Conservation (phyloP, 1,140 invertebrate species). For the Teleopsis dalmanni region DNA sequence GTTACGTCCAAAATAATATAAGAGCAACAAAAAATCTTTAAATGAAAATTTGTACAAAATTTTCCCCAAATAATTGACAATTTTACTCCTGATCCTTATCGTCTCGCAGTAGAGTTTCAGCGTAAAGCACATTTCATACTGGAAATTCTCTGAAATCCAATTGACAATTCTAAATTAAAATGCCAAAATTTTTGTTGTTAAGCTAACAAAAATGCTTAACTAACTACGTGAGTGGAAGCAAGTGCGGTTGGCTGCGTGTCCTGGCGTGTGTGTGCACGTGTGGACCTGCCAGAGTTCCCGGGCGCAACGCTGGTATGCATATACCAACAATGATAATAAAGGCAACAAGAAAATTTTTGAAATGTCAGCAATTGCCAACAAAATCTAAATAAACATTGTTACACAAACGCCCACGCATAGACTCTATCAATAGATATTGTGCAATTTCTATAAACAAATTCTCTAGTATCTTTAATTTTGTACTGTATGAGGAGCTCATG, state of each 20-base stretch:
- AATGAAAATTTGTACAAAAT: slow-evolving; percentile 4
- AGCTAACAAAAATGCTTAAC: not conserved
- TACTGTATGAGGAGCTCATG: too few species aligned
- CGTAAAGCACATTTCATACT: not conserved
- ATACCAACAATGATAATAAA: too few species aligned
- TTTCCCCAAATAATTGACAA: slow-evolving; percentile 7
- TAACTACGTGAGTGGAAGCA: not conserved
- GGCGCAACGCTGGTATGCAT: too few species aligned
- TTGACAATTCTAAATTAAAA: slow-evolving; percentile 10
- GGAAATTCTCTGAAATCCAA: not conserved
- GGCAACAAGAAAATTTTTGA: too few species aligned
- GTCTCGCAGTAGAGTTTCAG: not conserved
- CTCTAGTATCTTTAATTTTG: too few species aligned
- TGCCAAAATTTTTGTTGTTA: slow-evolving; percentile 4
- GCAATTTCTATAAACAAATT: too few species aligned
- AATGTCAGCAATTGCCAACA: slow-evolving; percentile 10
- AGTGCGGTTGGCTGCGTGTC: not conserved
- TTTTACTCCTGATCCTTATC: slow-evolving; percentile 6
- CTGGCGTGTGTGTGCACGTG: not conserved
- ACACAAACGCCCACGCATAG: not conserved
- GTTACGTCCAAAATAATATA: too few species aligned
- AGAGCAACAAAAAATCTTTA: too few species aligned
- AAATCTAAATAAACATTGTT: slow-evolving; percentile 11
- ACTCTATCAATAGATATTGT: too few species aligned
- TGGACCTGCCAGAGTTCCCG: not conserved